Base-by-base conservation (phyloP, 2,797 vertebrate genomes). In the Bovichtus variegatus region DNA sequence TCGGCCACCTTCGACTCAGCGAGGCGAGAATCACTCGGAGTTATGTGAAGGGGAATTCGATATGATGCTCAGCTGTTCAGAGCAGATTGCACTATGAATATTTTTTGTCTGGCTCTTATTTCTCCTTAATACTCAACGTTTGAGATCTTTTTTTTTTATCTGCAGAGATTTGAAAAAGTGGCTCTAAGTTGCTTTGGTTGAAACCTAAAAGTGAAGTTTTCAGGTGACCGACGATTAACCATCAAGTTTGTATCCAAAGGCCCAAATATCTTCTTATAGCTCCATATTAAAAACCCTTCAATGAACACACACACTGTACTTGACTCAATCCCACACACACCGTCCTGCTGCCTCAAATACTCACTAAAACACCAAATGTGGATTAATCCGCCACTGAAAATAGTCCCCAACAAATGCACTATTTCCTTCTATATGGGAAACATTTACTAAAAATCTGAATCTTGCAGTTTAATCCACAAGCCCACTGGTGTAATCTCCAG, bases 1-100 rank as follows among this genome's bases (percentile, higher is more conserved):
- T 64, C 19, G 16, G 86, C 79, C 77, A 86, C 85, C 82, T 85
- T 87, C 43, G 44, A 82, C 58, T 70, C 65, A 31, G 82, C 51
- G 1, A 57, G 61, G 54, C 64, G 29, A 66, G 73, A 71, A 71
- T 69, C 64, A 25, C 53, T 50, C 6, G 25, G 77, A 87, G 76
- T 70, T 72, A 55, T 76, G 79, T 65, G 77, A 19, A 72, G 65
- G 47, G 15, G 71, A 88, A 75, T 83, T 87, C 74, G 3, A 87
- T 87, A 80, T 4, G 64, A 65, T 11, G 59, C 55, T 50, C 69
- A 64, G 66, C 65, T 60, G 74, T 55, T 54, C 11, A 49, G 69
- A 74, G 74, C 21, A 53, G 49, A 61, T 19, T 16, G n/a, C 43
- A 60, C 4, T 6, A 25, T 60, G 25, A 78, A 68, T 58, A 59